Evolutionary conservation across 2,888 invertebrate genomes (phyloP).

Genomic region (Cantharis rustica): DNA sequence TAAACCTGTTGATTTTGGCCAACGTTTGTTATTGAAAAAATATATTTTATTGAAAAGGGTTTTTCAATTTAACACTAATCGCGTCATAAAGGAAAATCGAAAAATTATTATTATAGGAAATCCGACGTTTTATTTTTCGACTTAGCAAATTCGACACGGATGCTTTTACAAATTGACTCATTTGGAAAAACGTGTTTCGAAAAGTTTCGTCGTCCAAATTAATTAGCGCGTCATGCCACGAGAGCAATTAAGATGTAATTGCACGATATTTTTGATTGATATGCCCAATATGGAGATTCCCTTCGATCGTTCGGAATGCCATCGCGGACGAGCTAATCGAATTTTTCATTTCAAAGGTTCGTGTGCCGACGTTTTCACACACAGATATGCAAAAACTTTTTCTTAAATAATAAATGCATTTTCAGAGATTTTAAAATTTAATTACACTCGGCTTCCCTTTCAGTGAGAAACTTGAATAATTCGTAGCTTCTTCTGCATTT

Average conservation of each 20-base stretch:
- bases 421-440: not conserved
- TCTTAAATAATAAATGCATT: not conserved
- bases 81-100: not conserved
- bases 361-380: not conserved
- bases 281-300: not conserved
- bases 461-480: not conserved
- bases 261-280: not conserved
- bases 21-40: not conserved
- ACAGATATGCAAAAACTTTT: not conserved
- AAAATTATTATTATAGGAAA: not conserved
- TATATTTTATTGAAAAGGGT: not conserved
- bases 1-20: not conserved
- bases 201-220: not conserved
- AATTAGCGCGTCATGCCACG: not conserved
- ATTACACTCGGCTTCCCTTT: not conserved
- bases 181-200: not conserved
- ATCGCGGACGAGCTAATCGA: not conserved
- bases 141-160: not conserved
- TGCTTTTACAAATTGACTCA: not conserved
- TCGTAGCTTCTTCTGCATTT: not conserved
- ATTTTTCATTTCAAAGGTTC: not conserved
- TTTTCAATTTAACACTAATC: not conserved
- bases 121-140: not conserved
- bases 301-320: not conserved
- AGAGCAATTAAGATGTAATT: not conserved